phyloP scores from a whole-genome alignment of 2,888 invertebrate species.

The Drosophila atroscutellata region DNA sequence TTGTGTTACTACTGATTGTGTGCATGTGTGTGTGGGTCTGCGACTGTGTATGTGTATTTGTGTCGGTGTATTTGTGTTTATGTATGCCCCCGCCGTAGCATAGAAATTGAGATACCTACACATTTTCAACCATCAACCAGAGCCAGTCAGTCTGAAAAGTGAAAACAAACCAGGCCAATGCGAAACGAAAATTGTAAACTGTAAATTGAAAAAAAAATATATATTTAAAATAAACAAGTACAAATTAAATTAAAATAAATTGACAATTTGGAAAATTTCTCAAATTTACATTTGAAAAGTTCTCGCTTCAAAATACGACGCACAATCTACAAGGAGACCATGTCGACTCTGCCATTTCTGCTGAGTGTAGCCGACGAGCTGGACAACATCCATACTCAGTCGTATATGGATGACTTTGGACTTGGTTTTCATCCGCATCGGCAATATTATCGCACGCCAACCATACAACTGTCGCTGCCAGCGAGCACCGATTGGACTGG shows the following conservation, averaged over 20 bases:
- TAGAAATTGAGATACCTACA: constrained; percentile 68
- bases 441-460: constrained; percentile 83
- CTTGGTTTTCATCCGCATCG: constrained; percentile 84
- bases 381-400: constrained; percentile 83
- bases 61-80: constrained; percentile 11
- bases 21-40: constrained; percentile 6
- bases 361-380: constrained; percentile 84
- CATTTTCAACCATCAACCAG: constrained; percentile 44
- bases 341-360: constrained; percentile 84
- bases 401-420: constrained; percentile 84
- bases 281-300: neutral
- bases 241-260: neutral
- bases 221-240: constrained; percentile 1
- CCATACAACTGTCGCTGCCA: constrained; percentile 83
- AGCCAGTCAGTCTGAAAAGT: constrained; percentile 42
- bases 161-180: constrained; percentile 55
- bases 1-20: constrained; percentile 14
- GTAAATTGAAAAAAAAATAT: neutral
- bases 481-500: constrained; percentile 84
- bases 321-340: constrained; percentile 62
- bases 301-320: constrained; percentile 35
- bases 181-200: constrained; percentile 8
- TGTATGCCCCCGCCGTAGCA: constrained; percentile 56
- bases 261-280: neutral
- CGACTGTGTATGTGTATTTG: constrained; percentile 6